Conservation (phyloP, 2,113 vertebrate species). For the Halichoeres trimaculatus region DNA sequence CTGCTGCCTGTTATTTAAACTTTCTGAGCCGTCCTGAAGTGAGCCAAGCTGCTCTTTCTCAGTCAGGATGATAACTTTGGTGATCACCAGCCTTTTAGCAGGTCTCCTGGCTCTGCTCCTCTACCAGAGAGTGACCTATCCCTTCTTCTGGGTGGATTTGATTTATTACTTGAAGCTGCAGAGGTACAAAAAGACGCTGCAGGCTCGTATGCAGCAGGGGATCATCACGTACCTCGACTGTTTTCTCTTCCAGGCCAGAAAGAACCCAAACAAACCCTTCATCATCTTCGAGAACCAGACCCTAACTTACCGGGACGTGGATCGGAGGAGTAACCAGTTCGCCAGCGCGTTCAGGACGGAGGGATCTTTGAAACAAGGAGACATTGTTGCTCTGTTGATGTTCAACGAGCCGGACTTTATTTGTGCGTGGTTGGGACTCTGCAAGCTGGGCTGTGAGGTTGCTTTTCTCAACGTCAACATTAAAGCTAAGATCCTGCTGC, state of each 20-base stretch:
- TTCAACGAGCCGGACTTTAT: conserved; percentile 92
- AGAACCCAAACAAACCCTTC: conserved; percentile 86
- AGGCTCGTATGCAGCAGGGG: conserved; percentile 69
- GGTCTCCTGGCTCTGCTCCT: conserved; percentile 78
- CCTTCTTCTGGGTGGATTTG: conserved; percentile 89
- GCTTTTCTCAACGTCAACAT: conserved; percentile 92
- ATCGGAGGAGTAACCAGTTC: conserved; percentile 85
- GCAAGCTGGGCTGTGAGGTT: conserved; percentile 89
- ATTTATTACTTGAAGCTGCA: conserved; percentile 82
- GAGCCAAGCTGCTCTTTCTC: neutral
- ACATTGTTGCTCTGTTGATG: conserved; percentile 90
- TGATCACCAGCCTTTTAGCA: conserved; percentile 67
- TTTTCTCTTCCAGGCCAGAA: conserved; percentile 83
- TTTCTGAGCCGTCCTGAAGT: conserved; percentile 1
- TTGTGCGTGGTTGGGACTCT: conserved; percentile 89
- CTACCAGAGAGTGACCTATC: conserved; percentile 80
- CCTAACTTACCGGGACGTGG: conserved; percentile 86
- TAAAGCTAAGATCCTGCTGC: conserved; percentile 82
- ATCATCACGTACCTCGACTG: conserved; percentile 86
- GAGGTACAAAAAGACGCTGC: conserved; percentile 61
- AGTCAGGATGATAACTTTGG: conserved; percentile 68
- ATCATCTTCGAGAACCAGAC: conserved; percentile 83
- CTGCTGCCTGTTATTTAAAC: conserved; percentile 2
- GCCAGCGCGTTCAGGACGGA: conserved; percentile 80
- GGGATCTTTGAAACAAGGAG: conserved; percentile 76